phyloP scores from a whole-genome alignment of 1,140 invertebrate genomes.

The Pseudobourletiella spinata region DNA sequence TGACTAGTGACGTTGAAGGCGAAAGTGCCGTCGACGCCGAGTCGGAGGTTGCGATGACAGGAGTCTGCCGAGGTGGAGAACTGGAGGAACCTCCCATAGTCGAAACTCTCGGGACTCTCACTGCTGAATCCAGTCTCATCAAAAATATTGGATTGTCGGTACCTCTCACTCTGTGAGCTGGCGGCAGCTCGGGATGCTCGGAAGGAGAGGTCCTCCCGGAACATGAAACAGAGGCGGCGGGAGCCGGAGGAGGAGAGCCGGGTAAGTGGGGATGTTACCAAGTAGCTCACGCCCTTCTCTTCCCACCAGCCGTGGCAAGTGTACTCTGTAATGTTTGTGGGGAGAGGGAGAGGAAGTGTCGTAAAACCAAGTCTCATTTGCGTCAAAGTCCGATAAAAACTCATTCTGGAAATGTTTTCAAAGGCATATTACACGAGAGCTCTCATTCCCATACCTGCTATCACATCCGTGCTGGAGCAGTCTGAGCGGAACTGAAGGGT shows the following conservation, averaged over 20 bases:
- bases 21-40: conserved; percentile 22
- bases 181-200: not conserved
- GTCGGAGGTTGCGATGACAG: conserved; percentile 18
- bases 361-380: too few species aligned
- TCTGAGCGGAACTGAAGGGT: conserved; percentile 60
- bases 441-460: conserved; percentile 41
- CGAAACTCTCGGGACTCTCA: conserved; percentile 7
- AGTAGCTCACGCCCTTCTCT: conserved; percentile 57
- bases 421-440: too few species aligned
- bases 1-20: conserved; percentile 34
- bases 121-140: conserved; percentile 7
- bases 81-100: conserved; percentile 28
- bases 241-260: conserved; percentile 33
- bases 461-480: conserved; percentile 50
- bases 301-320: conserved; percentile 73
- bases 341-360: too few species aligned
- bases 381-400: too few species aligned
- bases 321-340: conserved; percentile 68
- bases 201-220: conserved; percentile 41
- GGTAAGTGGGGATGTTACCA: conserved; percentile 58
- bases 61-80: conserved; percentile 32
- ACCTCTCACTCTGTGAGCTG: not conserved
- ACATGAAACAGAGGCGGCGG: conserved; percentile 52
- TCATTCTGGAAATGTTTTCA: not conserved
- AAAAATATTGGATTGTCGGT: conserved; percentile 7